Evolutionary conservation across 2,797 vertebrate genomes (phyloP).

Genomic region (Esox lucius): DNA sequence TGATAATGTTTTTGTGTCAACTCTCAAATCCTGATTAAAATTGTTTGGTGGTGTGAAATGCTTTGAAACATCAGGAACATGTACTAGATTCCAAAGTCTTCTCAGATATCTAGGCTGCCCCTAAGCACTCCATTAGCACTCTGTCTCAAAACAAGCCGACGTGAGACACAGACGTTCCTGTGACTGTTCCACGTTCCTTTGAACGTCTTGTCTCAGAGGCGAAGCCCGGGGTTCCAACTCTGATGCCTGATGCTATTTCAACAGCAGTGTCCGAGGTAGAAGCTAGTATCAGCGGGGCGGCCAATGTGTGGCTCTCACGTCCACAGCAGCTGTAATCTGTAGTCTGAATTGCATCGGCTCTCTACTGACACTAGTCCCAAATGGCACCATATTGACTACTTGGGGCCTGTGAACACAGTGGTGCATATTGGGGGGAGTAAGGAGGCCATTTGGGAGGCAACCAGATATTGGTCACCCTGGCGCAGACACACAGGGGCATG

Average conservation of each 20-base stretch:
- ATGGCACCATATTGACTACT: background rate
- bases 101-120: background rate
- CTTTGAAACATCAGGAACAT: background rate
- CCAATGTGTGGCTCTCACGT: constrained; percentile 39
- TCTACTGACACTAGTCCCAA: constrained; percentile 28
- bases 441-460: background rate
- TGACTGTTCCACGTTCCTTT: constrained; percentile 3
- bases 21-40: background rate
- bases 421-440: background rate
- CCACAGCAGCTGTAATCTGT: constrained; percentile 58
- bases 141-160: background rate
- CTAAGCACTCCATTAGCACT: background rate
- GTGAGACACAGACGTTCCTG: background rate
- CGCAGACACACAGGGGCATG: constrained; percentile 42
- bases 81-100: background rate
- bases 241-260: constrained; percentile 6
- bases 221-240: background rate
- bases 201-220: background rate
- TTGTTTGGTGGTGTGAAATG: background rate
- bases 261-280: constrained; percentile 14
- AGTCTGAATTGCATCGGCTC: constrained; percentile 47
- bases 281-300: constrained; percentile 17
- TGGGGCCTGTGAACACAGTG: background rate
- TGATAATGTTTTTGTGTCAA: background rate
- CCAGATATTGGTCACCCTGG: constrained; percentile 50